phyloP scores from a whole-genome alignment of 2,797 vertebrate species.

The Centroberyx gerrardi region DNA sequence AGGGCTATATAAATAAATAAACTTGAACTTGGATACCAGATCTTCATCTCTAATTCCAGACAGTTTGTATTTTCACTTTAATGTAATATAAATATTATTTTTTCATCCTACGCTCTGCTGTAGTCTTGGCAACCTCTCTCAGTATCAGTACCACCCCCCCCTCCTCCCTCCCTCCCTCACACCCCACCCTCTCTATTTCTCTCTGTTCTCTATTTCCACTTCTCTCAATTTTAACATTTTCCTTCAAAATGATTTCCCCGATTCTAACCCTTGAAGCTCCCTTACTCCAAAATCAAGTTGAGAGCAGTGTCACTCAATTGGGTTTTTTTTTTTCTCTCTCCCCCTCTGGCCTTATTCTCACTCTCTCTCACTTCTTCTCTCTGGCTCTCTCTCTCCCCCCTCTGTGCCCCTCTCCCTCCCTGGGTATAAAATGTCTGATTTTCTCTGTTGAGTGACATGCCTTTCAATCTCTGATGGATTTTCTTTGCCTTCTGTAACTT shows the following conservation, averaged over 20 bases:
- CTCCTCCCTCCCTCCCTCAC: no score
- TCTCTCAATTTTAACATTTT: conserved; percentile 26
- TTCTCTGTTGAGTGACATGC: conserved; percentile 60
- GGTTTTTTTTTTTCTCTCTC: conserved; percentile 14
- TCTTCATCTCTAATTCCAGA: no score
- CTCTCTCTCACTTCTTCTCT: conserved; percentile 2
- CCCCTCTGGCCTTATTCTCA: conserved; percentile 22
- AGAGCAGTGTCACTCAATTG: conserved; percentile 37
- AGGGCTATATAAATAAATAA: no score
- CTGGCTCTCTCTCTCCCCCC: conserved; percentile 15
- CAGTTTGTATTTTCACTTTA: no score
- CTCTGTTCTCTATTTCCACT: conserved; percentile 3
- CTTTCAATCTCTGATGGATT: conserved; percentile 69
- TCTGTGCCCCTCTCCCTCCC: conserved; percentile 9
- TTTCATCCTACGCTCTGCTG: conserved; percentile 1
- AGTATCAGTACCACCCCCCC: neutral
- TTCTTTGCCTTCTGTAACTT: conserved; percentile 49
- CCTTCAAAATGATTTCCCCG: conserved; percentile 13
- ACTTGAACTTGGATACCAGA: no score
- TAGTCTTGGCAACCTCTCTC: conserved; percentile 32
- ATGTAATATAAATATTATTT: no score
- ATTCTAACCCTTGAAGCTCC: conserved; percentile 33
- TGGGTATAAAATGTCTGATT: conserved; percentile 54
- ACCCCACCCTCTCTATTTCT: neutral
- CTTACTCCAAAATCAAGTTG: conserved; percentile 38